Base-by-base conservation (phyloP, 2,113 vertebrate species). In the Colossoma macropomum region DNA sequence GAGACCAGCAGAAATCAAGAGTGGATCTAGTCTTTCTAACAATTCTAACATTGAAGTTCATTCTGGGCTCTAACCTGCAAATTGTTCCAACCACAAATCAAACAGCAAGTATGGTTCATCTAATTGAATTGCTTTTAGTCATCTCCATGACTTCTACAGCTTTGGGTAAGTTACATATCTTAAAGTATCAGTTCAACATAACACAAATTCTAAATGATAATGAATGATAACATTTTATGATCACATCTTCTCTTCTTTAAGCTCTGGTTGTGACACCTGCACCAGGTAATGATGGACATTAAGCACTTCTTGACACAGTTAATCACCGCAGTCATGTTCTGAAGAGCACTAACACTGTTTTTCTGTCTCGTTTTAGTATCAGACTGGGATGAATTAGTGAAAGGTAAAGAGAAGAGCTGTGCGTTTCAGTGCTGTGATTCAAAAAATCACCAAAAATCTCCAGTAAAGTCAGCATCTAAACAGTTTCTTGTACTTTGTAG, bases 81-180 rank as follows among this genome's bases (percentile, higher is more conserved):
- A 13, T 25, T 13, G 45, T n/a, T 23, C 23, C 21, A 13, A 45
- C 68, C 41, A 34, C 41, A 45, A 45, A 45, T 11, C 41, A 75
- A n/a, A 60, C 12, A 13, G 52, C 54, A 60, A 76, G 15, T 21
- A 41, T 38, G 30, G 54, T 25, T 25, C 32, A 4, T 60, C 75
- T 25, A 2, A 25, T 27, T 23, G n/a, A 60, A 62, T 9, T 62
- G 56, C 75, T 62, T 38, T 45, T 76, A 25, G 28, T 9, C 1
- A 3, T 62, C 56, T 62, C 5, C 34, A 4, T 76, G 56, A 50
- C 34, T 62, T 63, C 34, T 45, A 3, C 21, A 27, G 16, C 34
- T 4, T 45, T 77, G 45, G 75, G 75, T 77, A 77, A 77, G 75
- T 77, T 23, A 13, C 38, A 27, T 59, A 41, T 60, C 32, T n/a